Evolutionary conservation across 2,888 invertebrate genomes (phyloP).

Genomic region (Helobdella robusta): DNA sequence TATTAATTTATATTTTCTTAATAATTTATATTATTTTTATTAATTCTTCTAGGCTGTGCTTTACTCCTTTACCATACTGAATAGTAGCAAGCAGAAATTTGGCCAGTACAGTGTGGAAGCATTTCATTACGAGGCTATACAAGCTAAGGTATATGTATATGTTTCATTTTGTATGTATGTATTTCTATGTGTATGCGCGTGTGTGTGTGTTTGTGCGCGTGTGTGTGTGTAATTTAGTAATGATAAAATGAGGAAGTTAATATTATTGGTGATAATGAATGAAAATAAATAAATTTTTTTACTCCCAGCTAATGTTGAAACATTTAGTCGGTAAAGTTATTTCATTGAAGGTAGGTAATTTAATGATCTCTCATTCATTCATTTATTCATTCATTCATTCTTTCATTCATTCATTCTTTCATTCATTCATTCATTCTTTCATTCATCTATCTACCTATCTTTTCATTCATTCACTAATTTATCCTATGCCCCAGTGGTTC

Average conservation of each 20-base stretch:
- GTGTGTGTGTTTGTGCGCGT: too few relatives aligned
- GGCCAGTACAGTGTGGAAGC: constrained; percentile 1
- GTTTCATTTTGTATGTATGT: too few relatives aligned
- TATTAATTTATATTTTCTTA: not conserved
- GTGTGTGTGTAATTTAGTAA: too few relatives aligned
- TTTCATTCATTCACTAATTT: not conserved
- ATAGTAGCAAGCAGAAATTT: constrained; percentile 10
- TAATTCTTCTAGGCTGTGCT: not conserved
- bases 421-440: not conserved
- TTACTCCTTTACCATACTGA: constrained; percentile 6
- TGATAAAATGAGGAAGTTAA: too few relatives aligned
- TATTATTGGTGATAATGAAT: too few relatives aligned
- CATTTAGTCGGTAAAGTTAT: constrained; percentile 10
- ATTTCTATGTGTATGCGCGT: too few relatives aligned
- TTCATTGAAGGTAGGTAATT: constrained; percentile 17
- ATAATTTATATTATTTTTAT: not conserved
- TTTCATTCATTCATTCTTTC: not conserved
- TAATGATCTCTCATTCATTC: not conserved
- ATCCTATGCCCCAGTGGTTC: constrained; percentile 5
- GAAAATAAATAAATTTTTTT: too few relatives aligned
- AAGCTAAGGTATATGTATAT: constrained; percentile 10
- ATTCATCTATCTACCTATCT: not conserved
- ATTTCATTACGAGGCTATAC: constrained; percentile 20
- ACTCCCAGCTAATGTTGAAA: constrained; percentile 3
- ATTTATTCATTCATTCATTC: not conserved